Evolutionary conservation across 2,888 invertebrate genomes (phyloP).

Genomic region (Chironomus tentans): DNA sequence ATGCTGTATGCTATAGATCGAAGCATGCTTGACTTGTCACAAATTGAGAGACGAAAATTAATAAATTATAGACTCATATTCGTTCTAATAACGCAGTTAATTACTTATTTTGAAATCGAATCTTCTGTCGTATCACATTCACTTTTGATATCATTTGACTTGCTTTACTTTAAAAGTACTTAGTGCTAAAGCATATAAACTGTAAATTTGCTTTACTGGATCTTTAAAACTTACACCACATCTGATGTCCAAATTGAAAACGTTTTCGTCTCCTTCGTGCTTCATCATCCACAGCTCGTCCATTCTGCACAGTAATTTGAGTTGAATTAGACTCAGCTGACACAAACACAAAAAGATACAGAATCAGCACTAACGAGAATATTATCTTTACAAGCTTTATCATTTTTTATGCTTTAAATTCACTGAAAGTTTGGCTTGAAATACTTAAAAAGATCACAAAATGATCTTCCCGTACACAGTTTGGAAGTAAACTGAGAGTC

Average conservation of each 20-base stretch:
- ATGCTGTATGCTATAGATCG: neutral
- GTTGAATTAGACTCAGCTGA: neutral
- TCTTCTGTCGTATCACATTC: neutral
- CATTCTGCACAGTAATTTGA: neutral
- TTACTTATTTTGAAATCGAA: slow-evolving; percentile 16
- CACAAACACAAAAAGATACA: neutral
- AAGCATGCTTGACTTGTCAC: neutral
- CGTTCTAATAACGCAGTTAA: slow-evolving; percentile 17
- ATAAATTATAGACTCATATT: neutral
- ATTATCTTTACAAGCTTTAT: neutral
- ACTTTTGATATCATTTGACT: neutral
- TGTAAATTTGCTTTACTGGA: neutral
- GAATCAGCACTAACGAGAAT: neutral
- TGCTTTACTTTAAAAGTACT: neutral
- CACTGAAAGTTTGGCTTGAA: neutral
- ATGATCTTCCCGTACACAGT: neutral
- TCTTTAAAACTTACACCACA: slow-evolving; percentile 11
- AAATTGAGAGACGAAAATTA: slow-evolving; percentile 2
- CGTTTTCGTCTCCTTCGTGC: neutral
- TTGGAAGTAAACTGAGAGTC: neutral
- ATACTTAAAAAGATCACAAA: neutral
- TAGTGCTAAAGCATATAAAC: neutral
- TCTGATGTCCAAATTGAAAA: neutral
- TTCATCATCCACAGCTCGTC: neutral
- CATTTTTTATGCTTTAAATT: neutral